Percentiles rank a stretch among this genome's conserved stretches.
These are phyloP conservation scores for Gryllus longicercus DNA, from an alignment of 2,888 invertebrate species.

Conservation along the genomic window DNA sequence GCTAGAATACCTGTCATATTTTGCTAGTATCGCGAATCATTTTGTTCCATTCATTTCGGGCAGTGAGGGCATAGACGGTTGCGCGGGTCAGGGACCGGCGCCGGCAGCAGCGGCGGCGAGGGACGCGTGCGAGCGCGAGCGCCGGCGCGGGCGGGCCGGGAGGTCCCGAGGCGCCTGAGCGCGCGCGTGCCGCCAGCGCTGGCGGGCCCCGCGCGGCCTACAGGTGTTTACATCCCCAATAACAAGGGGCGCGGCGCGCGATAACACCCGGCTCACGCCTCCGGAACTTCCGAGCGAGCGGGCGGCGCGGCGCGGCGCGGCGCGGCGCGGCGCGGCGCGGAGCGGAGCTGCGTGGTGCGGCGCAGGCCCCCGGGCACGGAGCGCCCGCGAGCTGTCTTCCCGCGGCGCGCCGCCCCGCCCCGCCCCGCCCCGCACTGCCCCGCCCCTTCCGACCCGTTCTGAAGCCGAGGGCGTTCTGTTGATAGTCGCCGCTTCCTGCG, in stretches of 20 bases:
- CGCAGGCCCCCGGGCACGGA: background rate
- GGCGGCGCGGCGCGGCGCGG: background rate
- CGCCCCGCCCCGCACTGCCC: background rate
- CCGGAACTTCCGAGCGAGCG: background rate
- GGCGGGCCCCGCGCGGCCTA: background rate
- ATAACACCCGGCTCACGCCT: background rate
- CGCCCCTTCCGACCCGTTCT: no score
- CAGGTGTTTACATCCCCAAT: constrained; percentile 17
- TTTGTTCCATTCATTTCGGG: no score
- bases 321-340: background rate
- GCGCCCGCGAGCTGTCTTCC: background rate
- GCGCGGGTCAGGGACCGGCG: background rate
- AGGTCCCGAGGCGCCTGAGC: background rate
- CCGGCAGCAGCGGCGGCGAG: background rate
- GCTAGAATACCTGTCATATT: no score
- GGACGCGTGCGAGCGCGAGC: background rate
- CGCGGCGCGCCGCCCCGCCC: background rate
- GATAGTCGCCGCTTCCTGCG: no score
- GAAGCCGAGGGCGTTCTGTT: no score
- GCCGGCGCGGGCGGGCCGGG: background rate
- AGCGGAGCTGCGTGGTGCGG: background rate
- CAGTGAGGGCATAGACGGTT: no score
- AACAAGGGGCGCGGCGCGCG: constrained; percentile 3
- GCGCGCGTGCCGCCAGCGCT: background rate
- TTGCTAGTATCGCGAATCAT: no score